Evolutionary conservation across 2,113 vertebrate genomes (phyloP).

Genomic region (Steatornis caripensis): DNA sequence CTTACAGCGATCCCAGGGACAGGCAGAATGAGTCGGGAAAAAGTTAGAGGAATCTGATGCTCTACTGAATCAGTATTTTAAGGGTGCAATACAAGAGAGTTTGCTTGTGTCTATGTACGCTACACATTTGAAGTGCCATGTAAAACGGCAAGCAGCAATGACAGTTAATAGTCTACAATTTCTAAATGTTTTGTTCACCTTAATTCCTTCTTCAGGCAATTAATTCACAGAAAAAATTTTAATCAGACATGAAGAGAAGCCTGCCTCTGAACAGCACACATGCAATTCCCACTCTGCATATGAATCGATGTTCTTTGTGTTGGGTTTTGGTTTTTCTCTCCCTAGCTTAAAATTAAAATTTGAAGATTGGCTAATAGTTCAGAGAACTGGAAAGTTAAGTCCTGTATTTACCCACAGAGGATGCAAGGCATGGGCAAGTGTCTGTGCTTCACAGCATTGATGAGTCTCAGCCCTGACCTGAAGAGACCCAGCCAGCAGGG

Average conservation of each 20-base stretch:
- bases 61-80: neutral
- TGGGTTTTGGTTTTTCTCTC: neutral
- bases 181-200: neutral
- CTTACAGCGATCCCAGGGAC: neutral
- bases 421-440: neutral
- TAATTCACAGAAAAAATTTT: neutral
- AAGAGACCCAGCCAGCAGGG: neutral
- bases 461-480: neutral
- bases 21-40: neutral
- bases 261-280: neutral
- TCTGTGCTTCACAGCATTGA: neutral
- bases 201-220: neutral
- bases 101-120: neutral
- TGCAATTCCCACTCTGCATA: neutral
- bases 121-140: neutral
- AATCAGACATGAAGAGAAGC: neutral
- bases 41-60: neutral
- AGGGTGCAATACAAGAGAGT: neutral
- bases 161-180: neutral
- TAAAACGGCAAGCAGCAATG: neutral
- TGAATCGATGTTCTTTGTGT: neutral
- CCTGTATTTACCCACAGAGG: neutral
- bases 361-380: neutral
- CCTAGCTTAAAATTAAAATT: conserved; percentile 9
- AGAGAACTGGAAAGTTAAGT: conserved; percentile 9